Conservation (phyloP, 2,888 invertebrate genomes). For the Drosophila affinis region DNA sequence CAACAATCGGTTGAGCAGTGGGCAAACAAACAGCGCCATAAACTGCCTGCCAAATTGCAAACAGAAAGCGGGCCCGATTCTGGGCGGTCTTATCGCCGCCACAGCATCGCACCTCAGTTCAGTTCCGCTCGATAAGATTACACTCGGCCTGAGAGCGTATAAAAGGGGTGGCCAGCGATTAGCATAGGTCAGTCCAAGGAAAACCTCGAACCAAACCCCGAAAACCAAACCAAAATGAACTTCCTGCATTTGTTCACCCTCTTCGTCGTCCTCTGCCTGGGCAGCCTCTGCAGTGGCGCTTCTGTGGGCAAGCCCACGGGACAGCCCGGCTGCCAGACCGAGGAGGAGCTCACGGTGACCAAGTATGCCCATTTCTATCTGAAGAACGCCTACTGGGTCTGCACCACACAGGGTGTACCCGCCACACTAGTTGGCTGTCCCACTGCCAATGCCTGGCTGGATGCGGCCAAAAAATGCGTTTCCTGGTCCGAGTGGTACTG, state of each 20-base stretch:
- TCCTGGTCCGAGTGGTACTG: slow-evolving; percentile 66
- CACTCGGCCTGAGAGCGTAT: slow-evolving; percentile 32
- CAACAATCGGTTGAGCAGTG: slow-evolving; percentile 34
- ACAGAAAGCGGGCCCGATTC: slow-evolving; percentile 29
- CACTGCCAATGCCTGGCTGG: slow-evolving; percentile 51
- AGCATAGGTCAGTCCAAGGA: slow-evolving; percentile 53
- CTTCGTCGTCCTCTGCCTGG: slow-evolving; percentile 39
- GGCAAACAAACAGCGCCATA: slow-evolving; percentile 69
- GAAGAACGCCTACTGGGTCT: slow-evolving; percentile 65
- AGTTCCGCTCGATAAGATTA: slow-evolving; percentile 63
- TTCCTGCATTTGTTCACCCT: slow-evolving; percentile 34
- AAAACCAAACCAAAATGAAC: slow-evolving; percentile 50
- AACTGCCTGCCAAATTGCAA: slow-evolving; percentile 53
- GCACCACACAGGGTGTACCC: slow-evolving; percentile 52
- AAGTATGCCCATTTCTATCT: slow-evolving; percentile 55
- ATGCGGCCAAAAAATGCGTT: slow-evolving; percentile 63
- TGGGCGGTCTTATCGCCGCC: slow-evolving; percentile 27
- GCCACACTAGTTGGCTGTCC: slow-evolving; percentile 54
- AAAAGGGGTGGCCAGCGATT: slow-evolving; percentile 34
- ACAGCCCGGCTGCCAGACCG: slow-evolving; percentile 69
- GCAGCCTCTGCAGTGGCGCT: slow-evolving; percentile 19
- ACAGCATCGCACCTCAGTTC: slow-evolving; percentile 44
- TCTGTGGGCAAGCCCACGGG: slow-evolving; percentile 53
- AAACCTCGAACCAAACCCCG: background rate
- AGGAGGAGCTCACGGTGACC: slow-evolving; percentile 53